Conservation (phyloP, 2,888 invertebrate species). For the Eueremaeus valkanovi region DNA sequence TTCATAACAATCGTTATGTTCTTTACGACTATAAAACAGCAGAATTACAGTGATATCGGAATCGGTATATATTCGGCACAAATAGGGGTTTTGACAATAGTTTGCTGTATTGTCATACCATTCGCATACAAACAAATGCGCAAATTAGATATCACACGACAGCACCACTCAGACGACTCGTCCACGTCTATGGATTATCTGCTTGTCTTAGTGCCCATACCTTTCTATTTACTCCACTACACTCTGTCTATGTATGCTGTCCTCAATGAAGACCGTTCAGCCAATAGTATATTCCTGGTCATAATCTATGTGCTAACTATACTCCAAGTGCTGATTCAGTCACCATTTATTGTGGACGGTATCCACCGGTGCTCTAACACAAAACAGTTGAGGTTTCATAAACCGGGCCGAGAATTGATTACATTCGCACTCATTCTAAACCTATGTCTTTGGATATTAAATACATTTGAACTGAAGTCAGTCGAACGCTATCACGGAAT, state of each 20-base stretch:
- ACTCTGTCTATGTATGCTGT: constrained; percentile 55
- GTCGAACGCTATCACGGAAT: constrained; percentile 58
- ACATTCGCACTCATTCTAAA: constrained; percentile 72
- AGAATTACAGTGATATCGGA: constrained; percentile 49
- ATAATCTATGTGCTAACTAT: constrained; percentile 50
- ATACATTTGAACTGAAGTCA: constrained; percentile 65
- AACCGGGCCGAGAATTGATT: constrained; percentile 70
- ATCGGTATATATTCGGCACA: constrained; percentile 51
- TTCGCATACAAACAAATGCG: constrained; percentile 63
- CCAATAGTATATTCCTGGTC: constrained; percentile 40
- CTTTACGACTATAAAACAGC: constrained; percentile 59
- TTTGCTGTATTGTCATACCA: constrained; percentile 61
- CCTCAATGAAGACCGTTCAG: neutral
- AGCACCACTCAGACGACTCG: constrained; percentile 58
- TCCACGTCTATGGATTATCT: constrained; percentile 66
- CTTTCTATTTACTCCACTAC: constrained; percentile 67
- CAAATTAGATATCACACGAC: constrained; percentile 59
- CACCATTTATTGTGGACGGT: constrained; percentile 68
- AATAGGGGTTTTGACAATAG: constrained; percentile 58
- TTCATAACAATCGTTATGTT: constrained; percentile 62
- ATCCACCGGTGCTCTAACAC: constrained; percentile 68
- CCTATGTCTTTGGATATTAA: constrained; percentile 70
- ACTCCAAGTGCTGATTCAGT: constrained; percentile 69
- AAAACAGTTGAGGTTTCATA: constrained; percentile 61
- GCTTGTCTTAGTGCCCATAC: constrained; percentile 66